Percentiles rank a stretch among this genome's conserved stretches.
Evolutionary conservation across 2,888 invertebrate species (phyloP).

Genomic region (Xestia xanthographa): DNA sequence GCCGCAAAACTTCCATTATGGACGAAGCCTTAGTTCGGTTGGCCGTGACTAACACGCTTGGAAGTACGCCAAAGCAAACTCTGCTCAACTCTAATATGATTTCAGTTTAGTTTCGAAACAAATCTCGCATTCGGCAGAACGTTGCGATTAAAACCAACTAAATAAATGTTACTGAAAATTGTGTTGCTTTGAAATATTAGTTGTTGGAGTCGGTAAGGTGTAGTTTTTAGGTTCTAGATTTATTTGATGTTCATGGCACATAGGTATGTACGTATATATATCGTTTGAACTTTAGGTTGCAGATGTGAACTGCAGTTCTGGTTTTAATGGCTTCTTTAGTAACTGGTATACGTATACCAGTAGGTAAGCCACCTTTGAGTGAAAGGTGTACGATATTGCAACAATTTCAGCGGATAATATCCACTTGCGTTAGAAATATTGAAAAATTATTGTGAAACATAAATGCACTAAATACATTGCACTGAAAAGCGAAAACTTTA

Average conservation of each 20-base stretch:
- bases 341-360: neutral
- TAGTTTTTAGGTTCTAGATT: conserved; percentile 1
- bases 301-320: too few species aligned
- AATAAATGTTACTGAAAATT: conserved; percentile 64
- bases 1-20: conserved; percentile 67
- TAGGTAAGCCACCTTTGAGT: neutral
- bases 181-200: conserved; percentile 54
- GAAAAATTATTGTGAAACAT: neutral
- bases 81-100: conserved; percentile 84
- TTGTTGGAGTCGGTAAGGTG: conserved; percentile 8
- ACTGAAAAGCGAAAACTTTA: neutral
- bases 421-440: neutral
- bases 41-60: conserved; percentile 77
- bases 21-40: conserved; percentile 69
- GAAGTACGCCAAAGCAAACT: conserved; percentile 84
- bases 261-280: neutral
- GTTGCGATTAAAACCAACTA: conserved; percentile 68
- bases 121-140: conserved; percentile 74
- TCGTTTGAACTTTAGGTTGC: neutral
- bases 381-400: neutral
- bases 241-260: conserved; percentile 14
- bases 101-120: conserved; percentile 84
- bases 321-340: neutral
- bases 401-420: neutral
- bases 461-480: neutral